Evolutionary conservation across 92 coral and sea anemone genomes (phyloP).

Genomic region (Bergia sp.): DNA sequence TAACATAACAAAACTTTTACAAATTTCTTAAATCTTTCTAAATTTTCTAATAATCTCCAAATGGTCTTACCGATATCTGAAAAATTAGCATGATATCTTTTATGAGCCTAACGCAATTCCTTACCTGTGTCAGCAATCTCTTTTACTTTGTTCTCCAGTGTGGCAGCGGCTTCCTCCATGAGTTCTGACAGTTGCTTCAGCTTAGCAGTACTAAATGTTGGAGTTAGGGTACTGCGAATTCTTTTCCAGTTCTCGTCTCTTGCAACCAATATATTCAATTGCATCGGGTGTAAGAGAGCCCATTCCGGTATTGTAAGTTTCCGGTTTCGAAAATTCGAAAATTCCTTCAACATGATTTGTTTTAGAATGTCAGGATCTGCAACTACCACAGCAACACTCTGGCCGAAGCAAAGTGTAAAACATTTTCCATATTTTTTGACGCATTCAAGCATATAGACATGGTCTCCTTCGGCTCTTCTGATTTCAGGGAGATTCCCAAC

Average conservation of each 20-base stretch:
- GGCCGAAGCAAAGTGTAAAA: neutral
- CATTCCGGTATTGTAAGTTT: neutral
- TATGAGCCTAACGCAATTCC: neutral
- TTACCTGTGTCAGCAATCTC: neutral
- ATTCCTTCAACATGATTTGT: neutral
- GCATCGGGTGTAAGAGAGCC: neutral
- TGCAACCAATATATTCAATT: neutral
- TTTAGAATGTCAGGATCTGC: neutral
- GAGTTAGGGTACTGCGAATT: neutral
- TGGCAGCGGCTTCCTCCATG: neutral
- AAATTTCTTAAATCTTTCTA: too few relatives aligned
- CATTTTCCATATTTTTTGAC: neutral
- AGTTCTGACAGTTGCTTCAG: neutral
- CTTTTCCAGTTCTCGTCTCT: conserved; percentile 11
- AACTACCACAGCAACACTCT: neutral
- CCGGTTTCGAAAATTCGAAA: neutral
- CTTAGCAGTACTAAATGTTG: neutral
- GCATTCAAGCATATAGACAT: neutral
- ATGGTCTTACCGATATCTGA: too few relatives aligned
- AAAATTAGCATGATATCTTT: too few relatives aligned
- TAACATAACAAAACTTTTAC: too few relatives aligned
- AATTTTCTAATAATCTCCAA: too few relatives aligned
- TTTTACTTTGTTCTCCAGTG: neutral
- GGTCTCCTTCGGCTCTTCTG: neutral
- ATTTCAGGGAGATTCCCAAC: neutral